A percentile compares a stretch with the other conserved stretches of the same genome.
phyloP scores from a whole-genome alignment of 2,888 invertebrate genomes.

The Synergus japonicus region DNA sequence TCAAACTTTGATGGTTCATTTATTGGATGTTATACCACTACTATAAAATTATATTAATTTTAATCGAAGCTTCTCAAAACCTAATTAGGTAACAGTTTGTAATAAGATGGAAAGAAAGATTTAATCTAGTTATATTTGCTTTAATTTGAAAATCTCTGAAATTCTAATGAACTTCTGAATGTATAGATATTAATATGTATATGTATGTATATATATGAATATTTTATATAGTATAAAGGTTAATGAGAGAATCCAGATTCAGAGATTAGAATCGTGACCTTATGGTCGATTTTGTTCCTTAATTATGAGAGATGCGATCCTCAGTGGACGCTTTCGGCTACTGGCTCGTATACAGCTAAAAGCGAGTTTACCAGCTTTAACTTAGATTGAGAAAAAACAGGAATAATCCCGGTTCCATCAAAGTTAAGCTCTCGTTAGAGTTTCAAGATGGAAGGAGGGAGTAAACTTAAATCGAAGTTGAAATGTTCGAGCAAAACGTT shows the following conservation, averaged over 20 bases:
- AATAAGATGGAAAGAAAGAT: background rate
- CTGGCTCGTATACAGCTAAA: constrained; percentile 15
- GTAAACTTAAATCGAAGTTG: constrained; percentile 54
- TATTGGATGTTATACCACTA: too few relatives aligned
- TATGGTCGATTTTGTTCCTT: constrained; percentile 7
- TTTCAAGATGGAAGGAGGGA: constrained; percentile 33
- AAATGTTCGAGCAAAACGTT: constrained; percentile 8
- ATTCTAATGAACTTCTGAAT: background rate
- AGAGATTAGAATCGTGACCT: constrained; percentile 7
- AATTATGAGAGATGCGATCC: background rate
- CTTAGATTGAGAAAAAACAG: constrained; percentile 47
- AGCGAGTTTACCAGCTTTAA: constrained; percentile 31
- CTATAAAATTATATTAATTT: too few relatives aligned
- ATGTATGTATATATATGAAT: background rate
- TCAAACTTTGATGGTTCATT: too few relatives aligned
- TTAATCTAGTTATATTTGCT: background rate
- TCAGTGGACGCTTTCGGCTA: constrained; percentile 21
- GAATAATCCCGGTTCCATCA: constrained; percentile 53
- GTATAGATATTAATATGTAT: too few relatives aligned
- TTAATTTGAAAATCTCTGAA: background rate
- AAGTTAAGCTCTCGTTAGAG: constrained; percentile 62
- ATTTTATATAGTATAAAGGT: background rate
- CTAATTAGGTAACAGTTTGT: too few relatives aligned
- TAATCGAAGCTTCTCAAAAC: too few relatives aligned
- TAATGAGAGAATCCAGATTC: constrained; percentile 25